Conservation (phyloP, 2,888 invertebrate species). For the Diarsia dahlii region DNA sequence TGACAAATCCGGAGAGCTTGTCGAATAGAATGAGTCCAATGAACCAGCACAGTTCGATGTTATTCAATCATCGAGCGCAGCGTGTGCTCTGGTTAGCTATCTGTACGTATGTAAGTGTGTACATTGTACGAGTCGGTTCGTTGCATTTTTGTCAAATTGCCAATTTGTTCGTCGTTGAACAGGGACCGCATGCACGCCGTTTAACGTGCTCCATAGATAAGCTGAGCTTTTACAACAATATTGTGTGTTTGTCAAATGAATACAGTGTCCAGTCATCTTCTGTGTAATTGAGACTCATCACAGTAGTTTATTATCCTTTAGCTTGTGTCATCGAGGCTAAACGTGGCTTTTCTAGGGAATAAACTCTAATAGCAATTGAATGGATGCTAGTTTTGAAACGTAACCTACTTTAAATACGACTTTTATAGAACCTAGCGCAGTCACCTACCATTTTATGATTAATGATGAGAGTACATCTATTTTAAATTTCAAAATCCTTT, state of each 20-base stretch:
- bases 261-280: conserved; percentile 39
- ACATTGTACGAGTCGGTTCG: conserved; percentile 72
- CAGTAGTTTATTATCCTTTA: conserved; percentile 61
- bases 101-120: conserved; percentile 47
- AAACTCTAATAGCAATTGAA: not conserved
- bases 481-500: not conserved
- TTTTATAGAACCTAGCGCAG: not conserved
- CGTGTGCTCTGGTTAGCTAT: conserved; percentile 63
- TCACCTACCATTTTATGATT: not conserved
- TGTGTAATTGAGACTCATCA: conserved; percentile 48
- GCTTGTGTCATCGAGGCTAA: conserved; percentile 64
- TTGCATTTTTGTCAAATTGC: conserved; percentile 87
- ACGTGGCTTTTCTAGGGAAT: conserved; percentile 67
- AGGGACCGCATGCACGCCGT: conserved; percentile 48
- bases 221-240: conserved; percentile 34
- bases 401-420: not conserved
- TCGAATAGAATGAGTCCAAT: conserved; percentile 77
- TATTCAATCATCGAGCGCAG: conserved; percentile 74
- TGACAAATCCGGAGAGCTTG: conserved; percentile 55
- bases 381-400: not conserved
- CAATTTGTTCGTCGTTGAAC: conserved; percentile 80
- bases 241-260: conserved; percentile 28
- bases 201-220: conserved; percentile 45
- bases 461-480: not conserved
- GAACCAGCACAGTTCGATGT: conserved; percentile 74